Conservation (phyloP, 2,888 invertebrate species). For the Amiota minor region DNA sequence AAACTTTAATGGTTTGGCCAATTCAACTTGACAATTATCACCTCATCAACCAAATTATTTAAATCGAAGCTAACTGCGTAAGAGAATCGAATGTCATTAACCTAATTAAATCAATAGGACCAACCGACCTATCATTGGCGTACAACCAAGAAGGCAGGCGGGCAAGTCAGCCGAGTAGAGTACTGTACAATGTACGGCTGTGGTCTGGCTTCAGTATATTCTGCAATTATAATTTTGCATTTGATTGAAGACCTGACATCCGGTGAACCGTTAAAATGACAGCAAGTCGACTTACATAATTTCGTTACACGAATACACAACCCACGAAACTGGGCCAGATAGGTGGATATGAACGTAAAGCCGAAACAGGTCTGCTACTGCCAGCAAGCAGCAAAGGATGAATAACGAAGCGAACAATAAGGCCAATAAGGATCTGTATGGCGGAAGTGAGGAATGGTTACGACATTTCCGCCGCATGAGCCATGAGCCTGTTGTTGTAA, state of each 20-base stretch:
- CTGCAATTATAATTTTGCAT: conserved; percentile 61
- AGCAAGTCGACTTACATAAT: conserved; percentile 24
- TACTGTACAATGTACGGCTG: no score
- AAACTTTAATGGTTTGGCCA: neutral
- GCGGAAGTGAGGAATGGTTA: conserved; percentile 44
- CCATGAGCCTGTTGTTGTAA: conserved; percentile 1
- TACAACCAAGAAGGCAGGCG: neutral
- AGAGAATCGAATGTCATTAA: conserved; percentile 38
- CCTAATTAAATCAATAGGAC: conserved; percentile 62
- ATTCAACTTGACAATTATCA: conserved; percentile 1
- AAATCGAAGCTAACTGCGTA: conserved; percentile 1
- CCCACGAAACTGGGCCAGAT: no score
- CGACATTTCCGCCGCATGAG: neutral
- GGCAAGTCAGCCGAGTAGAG: no score
- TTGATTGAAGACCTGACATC: conserved; percentile 60
- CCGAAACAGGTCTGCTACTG: neutral
- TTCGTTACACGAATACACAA: neutral
- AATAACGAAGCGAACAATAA: no score
- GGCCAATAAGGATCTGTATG: no score
- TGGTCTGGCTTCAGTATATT: neutral
- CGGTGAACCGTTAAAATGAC: conserved; percentile 25
- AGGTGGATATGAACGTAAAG: neutral
- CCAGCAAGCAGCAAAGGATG: neutral
- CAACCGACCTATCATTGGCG: conserved; percentile 22
- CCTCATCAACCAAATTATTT: conserved; percentile 5